These are phyloP conservation scores for Pilophorus perplexus DNA, from an alignment of 2,888 invertebrate species.

Conservation along the genomic window DNA sequence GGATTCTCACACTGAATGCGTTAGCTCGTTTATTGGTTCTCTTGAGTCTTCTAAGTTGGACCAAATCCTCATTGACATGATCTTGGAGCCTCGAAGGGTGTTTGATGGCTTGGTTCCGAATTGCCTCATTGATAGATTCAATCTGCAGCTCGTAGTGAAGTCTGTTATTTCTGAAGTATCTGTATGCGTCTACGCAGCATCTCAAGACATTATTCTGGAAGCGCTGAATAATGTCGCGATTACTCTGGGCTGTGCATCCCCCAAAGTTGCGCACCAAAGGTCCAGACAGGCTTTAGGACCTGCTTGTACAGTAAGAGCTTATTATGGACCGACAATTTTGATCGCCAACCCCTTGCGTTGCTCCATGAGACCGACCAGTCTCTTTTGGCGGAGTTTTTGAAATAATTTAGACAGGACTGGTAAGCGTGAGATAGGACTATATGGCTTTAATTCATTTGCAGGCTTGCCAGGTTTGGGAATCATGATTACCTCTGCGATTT, in stretches of 20 bases:
- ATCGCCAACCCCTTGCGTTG: neutral
- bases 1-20: too few relatives aligned
- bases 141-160: too few relatives aligned
- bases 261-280: neutral
- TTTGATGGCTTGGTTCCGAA: too few relatives aligned
- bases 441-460: neutral
- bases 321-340: neutral
- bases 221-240: neutral
- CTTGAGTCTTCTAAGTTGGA: too few relatives aligned
- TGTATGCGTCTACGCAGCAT: neutral
- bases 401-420: neutral
- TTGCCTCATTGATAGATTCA: too few relatives aligned
- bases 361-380: too few relatives aligned
- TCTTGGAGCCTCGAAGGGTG: too few relatives aligned
- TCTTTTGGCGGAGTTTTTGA: neutral
- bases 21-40: too few relatives aligned
- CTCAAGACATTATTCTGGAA: neutral
- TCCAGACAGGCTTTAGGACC: neutral
- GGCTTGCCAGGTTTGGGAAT: neutral
- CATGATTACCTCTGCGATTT: neutral
- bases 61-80: too few relatives aligned
- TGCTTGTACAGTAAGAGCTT: neutral
- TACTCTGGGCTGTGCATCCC: neutral
- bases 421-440: neutral
- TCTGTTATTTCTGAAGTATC: too few relatives aligned